phyloP scores from a whole-genome alignment of 2,797 vertebrate species.

The Hypotaenidia philippensis region DNA sequence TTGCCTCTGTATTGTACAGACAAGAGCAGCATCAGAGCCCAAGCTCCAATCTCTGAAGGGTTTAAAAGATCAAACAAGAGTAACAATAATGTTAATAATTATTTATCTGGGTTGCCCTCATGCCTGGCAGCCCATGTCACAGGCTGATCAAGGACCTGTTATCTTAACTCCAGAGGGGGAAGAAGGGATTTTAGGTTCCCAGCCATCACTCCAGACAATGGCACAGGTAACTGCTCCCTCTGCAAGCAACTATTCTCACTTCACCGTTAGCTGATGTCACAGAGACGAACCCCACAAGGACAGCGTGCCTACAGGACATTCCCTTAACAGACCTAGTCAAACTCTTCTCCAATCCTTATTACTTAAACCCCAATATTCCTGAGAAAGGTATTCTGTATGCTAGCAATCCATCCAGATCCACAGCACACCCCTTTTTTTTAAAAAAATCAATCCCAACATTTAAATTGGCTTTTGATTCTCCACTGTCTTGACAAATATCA shows the following conservation, averaged over 20 bases:
- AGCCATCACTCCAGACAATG: fast-evolving
- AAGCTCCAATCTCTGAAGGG: not conserved
- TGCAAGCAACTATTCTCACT: not conserved
- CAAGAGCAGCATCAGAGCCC: not conserved
- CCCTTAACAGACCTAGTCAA: not conserved
- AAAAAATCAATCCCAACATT: not conserved
- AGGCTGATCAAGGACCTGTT: not conserved
- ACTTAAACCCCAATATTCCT: not conserved
- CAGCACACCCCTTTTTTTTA: no score
- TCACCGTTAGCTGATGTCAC: fast-evolving
- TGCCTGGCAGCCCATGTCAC: not conserved
- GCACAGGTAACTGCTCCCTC: not conserved
- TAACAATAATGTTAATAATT: not conserved
- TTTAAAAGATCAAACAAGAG: not conserved
- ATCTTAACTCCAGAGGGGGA: not conserved
- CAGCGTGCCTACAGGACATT: not conserved
- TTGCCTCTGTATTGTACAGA: not conserved
- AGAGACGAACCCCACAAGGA: not conserved
- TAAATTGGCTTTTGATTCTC: not conserved
- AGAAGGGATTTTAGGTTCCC: not conserved
- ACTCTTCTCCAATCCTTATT: not conserved
- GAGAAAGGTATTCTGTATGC: not conserved
- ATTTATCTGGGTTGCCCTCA: not conserved
- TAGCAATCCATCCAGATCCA: not conserved
- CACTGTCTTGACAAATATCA: not conserved